Base-by-base conservation (phyloP, 1,140 invertebrate genomes). In the Dendrolimus punctatus region DNA sequence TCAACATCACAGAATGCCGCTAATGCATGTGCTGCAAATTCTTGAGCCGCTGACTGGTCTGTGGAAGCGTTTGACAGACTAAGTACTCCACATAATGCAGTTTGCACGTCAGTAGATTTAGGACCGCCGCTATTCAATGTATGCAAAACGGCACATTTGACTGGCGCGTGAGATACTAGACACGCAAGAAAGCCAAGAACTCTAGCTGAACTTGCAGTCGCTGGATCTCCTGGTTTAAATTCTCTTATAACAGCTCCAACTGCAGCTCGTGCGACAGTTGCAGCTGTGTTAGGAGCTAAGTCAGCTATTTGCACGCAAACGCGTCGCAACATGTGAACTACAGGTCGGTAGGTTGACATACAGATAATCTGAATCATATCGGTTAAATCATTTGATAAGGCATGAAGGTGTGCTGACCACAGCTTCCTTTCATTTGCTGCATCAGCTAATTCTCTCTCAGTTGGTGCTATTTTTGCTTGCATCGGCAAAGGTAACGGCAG, bases 381-480 rank as follows among this genome's bases (percentile, higher is more conserved):
- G 40, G 95, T 93, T 41, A 98, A 87, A 55, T 93, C 91, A 9
- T 85, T 87, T 7, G 93, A 93, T 39, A 97, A 89, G 0, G 94
- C 92, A 82, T 97, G 95, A 9, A 99, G 81, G 86, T 99, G 97
- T 2, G 95, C 96, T 36, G 95, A 96, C 97, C 98, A 99, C 0
- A 98, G 81, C 68, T 96, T 95, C 8, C 97, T 86, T 50, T 94
- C 89, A 60, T 94, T 96, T 0, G 97, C 88, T 6, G 92, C 88
- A 56, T 93, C 90, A 0, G 89, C 87, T 23, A 92, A 80, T 71
- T 98, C 95, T 5, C 92, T 88, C 48, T 90, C 90, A 2, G 89
- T 87, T 40, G 95, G 74, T 0, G 91, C 82, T 4, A 90, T 80
- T 0, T 88, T 84, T 4, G 90, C 90, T 45, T 93, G 90, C 64